phyloP scores from a whole-genome alignment of 2,888 invertebrate species.

The Campoplex nolae region DNA sequence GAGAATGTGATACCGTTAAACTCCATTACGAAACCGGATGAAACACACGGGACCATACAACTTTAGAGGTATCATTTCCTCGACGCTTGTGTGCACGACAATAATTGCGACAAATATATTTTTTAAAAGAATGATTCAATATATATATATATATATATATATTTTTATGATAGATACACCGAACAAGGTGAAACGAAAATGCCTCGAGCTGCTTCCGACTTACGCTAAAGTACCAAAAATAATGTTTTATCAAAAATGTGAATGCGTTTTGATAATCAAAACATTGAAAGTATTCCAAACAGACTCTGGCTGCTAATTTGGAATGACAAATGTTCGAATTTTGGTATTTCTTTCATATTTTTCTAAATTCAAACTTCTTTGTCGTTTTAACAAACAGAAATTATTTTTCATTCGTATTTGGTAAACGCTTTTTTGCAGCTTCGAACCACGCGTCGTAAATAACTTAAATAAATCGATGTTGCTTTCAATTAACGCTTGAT shows the following conservation, averaged over 20 bases:
- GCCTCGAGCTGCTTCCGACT: constrained; percentile 31
- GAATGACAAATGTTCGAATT: not conserved
- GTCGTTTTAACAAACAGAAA: not conserved
- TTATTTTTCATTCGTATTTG: not conserved
- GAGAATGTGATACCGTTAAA: constrained; percentile 82
- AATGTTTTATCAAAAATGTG: constrained; percentile 14
- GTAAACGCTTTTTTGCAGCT: too few relatives aligned
- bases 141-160: not conserved
- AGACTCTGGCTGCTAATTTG: not conserved
- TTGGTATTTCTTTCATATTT: not conserved
- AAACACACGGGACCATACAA: constrained; percentile 76
- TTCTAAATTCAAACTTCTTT: not conserved
- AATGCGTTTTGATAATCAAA: not conserved
- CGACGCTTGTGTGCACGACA: constrained; percentile 62
- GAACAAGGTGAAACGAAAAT: constrained; percentile 10
- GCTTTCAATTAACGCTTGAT: not conserved
- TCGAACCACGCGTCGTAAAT: too few relatives aligned
- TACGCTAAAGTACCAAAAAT: constrained; percentile 49
- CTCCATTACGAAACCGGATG: constrained; percentile 78
- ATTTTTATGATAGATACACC: not conserved
- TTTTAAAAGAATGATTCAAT: not conserved
- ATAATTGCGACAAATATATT: constrained; percentile 39
- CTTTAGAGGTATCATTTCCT: constrained; percentile 78
- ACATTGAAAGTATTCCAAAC: not conserved
- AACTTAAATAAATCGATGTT: too few relatives aligned